These are phyloP conservation scores for Gambusia holbrooki DNA, from an alignment of 2,113 vertebrate species.

Conservation along the genomic window DNA sequence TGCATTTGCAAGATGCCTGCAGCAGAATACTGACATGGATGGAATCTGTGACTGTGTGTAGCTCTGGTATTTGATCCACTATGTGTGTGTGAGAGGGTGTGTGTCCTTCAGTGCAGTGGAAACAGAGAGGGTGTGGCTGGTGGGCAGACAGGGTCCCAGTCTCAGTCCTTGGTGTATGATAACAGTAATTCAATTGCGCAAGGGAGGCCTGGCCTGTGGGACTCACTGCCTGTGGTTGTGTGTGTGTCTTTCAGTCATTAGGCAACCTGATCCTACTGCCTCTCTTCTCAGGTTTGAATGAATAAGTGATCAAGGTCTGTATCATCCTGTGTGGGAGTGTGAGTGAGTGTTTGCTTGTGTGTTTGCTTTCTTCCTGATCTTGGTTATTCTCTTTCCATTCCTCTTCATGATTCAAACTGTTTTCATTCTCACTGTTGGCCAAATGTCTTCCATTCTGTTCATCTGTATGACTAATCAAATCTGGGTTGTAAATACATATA, in stretches of 20 bases:
- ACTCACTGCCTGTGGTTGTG: conserved; percentile 41
- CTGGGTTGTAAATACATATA: too few relatives aligned
- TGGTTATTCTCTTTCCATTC: background rate
- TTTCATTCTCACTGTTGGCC: conserved; percentile 4
- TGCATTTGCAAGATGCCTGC: background rate
- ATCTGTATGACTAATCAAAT: too few relatives aligned
- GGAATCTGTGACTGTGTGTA: conserved; percentile 1
- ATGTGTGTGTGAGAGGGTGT: conserved; percentile 19
- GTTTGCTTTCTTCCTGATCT: conserved; percentile 13
- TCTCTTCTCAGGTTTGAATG: conserved; percentile 60
- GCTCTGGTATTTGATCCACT: conserved; percentile 48
- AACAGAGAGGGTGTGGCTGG: conserved; percentile 55
- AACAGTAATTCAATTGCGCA: conserved; percentile 75
- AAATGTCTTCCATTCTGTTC: background rate
- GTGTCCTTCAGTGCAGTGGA: conserved; percentile 44
- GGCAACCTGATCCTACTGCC: conserved; percentile 60
- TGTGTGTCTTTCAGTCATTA: conserved; percentile 50
- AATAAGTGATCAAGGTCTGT: conserved; percentile 69
- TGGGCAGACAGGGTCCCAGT: conserved; percentile 52
- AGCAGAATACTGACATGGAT: conserved; percentile 30
- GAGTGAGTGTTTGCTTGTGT: background rate
- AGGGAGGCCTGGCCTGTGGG: conserved; percentile 54
- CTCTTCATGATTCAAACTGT: background rate
- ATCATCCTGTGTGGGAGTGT: background rate
- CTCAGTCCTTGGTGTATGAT: conserved; percentile 58